Evolutionary conservation across 2,888 invertebrate genomes (phyloP), one percentile per base, ranked within the genome.

Genomic region (Leptinotarsa peninsularis): DNA sequence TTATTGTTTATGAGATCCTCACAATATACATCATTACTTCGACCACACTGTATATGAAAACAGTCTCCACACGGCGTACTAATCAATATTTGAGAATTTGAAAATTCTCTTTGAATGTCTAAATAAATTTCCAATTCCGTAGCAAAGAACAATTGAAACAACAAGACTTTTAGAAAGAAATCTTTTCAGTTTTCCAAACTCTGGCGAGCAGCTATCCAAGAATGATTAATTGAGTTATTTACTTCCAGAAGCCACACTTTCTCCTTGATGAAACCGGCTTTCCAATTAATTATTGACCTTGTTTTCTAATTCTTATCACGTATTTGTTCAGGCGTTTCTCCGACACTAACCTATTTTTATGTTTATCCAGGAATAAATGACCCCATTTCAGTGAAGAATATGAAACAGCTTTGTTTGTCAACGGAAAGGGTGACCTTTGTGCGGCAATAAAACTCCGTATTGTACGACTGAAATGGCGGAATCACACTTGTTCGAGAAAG

Each of bases 401-500:
- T 72, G 71, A 66, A 67, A 73, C 50, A 72, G 71, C 74, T 76
- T 76, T 78, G 78, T 78, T 78, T 76, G 71, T 56, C 52, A 72
- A 63, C 58, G 71, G 74, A 76, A 75, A 78, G 79, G 80, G 71
- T 75, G 66, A 70, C 81, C 80, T 84, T 83, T 82, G 83, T 85
- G 82, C 81, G 83, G 84, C 84, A 84, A 85, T 85, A 84, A 85
- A 85, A 81, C 83, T 81, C 75, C 76, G 81, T 83, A 84, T 84
- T 85, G 84, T 85, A 83, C 83, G 80, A 83, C 83, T 84, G 85
- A 85, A 84, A 84, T 83, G 82, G 84, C 81, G 81, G 84, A 84
- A 84, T 85, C 85, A 83, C 84, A 83, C 84, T 85, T 83, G 84
- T 83, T 82, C 84, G 84, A 79, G 77, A 84, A 78, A 82, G 84